Base-by-base conservation (phyloP, 2,113 vertebrate species). In the Bos taurus region DNA sequence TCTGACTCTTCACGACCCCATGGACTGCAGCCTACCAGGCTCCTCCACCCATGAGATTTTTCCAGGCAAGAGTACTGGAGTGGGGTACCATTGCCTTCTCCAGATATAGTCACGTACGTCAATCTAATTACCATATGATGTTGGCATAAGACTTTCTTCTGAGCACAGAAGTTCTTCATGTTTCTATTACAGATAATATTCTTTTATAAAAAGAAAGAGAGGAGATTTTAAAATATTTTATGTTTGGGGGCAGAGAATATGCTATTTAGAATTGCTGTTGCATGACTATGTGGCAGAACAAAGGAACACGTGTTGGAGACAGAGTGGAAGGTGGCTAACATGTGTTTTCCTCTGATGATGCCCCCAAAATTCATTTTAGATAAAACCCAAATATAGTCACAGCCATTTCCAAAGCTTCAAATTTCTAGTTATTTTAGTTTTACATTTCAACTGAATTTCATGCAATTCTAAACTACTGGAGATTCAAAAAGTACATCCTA, bases 351-450 rank as follows among this genome's bases (percentile, higher is more conserved):
- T 19, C 71, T 92, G 30, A 19, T 28, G 11, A 46, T 95, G 25
- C 11, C 43, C 7, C 8, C 84, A 5, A 89, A n/a, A 97, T 8
- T 78, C 48, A 64, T 86, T 91, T 46, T 43, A 83, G 12, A 46
- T 60, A 97, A 96, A 96, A 91, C 71, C 12, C 33, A 96, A 67
- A 90, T 64, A 78, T 43, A 94, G 64, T 43, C 48, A 74, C 91
- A 97, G 17, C 12, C 64, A 81, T 8, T 94, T 81, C 11, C 17
- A 28, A 94, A 84, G 11, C 0, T 21, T 23, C 6, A 48, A 57
- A 84, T 6, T 40, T 78, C 0, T 30, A 23, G 17, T 40, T 85
- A 50, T 62, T 71, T 93, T 94, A 54, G 6, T 11, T 92, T 94
- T 92, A 3, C 74, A 86, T 88, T 82, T 94, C 71, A 92, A 88